Conservation (phyloP, 2,797 vertebrate genomes). For the Momotus momota region DNA sequence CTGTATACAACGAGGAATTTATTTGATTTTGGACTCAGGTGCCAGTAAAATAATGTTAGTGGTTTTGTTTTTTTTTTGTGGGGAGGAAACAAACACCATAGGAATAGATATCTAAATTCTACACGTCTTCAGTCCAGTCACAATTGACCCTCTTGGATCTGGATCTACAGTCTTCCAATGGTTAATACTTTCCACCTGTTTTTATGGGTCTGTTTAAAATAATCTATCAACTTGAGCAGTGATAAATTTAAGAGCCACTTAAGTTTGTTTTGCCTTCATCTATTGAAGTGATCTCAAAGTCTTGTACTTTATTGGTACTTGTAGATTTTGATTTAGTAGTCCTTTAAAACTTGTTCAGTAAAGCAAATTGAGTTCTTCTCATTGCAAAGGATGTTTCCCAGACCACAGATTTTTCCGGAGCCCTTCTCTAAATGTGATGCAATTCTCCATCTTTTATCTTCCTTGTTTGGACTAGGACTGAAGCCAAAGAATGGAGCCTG, state of each 20-base stretch:
- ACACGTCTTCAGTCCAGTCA: neutral
- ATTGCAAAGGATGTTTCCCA: neutral
- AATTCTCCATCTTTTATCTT: neutral
- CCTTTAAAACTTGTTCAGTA: neutral
- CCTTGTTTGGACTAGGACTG: neutral
- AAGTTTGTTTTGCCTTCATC: neutral
- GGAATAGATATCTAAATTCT: neutral
- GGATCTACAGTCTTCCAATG: neutral
- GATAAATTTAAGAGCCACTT: neutral
- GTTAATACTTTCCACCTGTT: neutral
- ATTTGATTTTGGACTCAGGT: neutral
- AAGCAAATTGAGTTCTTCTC: neutral
- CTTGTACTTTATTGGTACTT: neutral
- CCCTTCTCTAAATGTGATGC: neutral
- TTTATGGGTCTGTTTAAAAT: neutral
- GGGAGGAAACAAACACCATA: accelerated
- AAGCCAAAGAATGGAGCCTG: neutral
- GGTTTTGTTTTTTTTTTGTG: neutral
- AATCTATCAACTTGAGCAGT: neutral
- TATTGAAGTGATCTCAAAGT: neutral
- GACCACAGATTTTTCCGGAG: neutral
- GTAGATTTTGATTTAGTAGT: neutral
- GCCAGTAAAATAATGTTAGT: neutral
- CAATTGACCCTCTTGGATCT: neutral
- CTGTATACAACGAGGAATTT: neutral